Base-by-base conservation (phyloP, 2,888 invertebrate species). In the Gymnosoma rotundatum region DNA sequence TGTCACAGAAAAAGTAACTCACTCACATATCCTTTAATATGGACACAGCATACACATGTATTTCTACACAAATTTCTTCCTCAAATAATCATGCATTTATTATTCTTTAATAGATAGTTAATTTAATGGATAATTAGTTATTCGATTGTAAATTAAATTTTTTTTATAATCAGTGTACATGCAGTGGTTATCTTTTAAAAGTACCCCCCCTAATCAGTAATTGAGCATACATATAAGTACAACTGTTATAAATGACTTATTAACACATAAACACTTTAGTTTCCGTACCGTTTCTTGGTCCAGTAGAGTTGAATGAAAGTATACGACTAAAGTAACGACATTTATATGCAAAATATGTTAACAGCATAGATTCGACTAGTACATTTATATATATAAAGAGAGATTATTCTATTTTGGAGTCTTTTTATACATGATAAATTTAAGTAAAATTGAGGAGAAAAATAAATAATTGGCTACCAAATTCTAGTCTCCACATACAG, bases 231-330 rank as follows among this genome's bases (percentile, higher is more conserved):
- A 83, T 48, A 67, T 45, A n/a, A n/a, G n/a, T n/a, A 50, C 50
- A 69, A 74, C 50, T 69, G 58, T 69, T 78, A 69, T 73, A 64
- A 58, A 54, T 78, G 52, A 14, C 7, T 50, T 14, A 42, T 45
- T 76, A 21, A 61, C 66, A 58, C 58, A 61, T n/a, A 45, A 56
- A 45, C 56, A 66, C 21, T 69, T 54, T 36, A 25, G 83, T 78
- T 81, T 72, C 78, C 85, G 83, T 76, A 73, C 67, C 72, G 50
- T 73, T 76, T 73, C 45, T 66, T 83, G 85, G 85, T 82, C 86
- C 83, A 82, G 74, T 78, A 80, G 66, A 80, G 78, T 78, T 85
- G 82, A 86, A 78, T 82, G 74, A 78, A 85, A 72, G 82, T 83
- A 75, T 81, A 83, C 83, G 86, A 86, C 85, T 86, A 67, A 78